Evolutionary conservation across 2,113 vertebrate genomes (phyloP).

Genomic region (Neolamprologus sp.): DNA sequence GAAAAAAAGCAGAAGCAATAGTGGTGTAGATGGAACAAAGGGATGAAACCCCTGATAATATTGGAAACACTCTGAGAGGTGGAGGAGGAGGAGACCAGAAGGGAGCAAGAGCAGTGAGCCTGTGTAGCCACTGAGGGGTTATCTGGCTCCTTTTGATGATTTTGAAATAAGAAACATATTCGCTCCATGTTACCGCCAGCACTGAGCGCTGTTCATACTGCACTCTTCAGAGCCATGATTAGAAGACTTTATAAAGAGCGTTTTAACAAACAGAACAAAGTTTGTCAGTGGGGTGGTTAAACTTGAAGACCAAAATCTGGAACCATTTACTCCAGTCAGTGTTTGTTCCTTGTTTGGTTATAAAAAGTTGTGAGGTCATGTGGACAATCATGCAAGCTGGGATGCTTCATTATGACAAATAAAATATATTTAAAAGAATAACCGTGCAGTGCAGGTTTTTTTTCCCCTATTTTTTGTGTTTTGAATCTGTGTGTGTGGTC

Average conservation of each 20-base stretch:
- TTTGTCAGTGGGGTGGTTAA: background rate
- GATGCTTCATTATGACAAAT: background rate
- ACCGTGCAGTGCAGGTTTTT: background rate
- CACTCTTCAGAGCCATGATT: background rate
- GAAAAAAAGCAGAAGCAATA: conserved; percentile 9
- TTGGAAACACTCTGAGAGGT: conserved; percentile 22
- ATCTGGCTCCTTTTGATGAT: background rate
- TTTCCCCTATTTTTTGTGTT: background rate
- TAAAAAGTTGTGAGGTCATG: background rate
- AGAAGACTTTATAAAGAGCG: background rate
- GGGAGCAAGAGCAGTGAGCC: background rate
- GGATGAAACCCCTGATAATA: conserved; percentile 32
- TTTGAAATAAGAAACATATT: background rate
- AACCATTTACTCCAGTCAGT: background rate
- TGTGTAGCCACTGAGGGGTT: background rate
- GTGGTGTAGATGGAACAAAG: conserved; percentile 29
- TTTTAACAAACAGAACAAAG: background rate
- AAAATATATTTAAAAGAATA: background rate
- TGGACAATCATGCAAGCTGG: background rate
- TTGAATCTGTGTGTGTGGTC: background rate
- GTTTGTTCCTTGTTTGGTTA: background rate
- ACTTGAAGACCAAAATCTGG: background rate
- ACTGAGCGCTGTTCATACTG: background rate
- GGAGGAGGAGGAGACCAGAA: background rate
- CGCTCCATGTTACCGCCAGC: background rate